Percentiles rank a stretch among this genome's conserved stretches.
phyloP scores from a whole-genome alignment of 2,113 vertebrate species.

The Ammospiza nelsoni region DNA sequence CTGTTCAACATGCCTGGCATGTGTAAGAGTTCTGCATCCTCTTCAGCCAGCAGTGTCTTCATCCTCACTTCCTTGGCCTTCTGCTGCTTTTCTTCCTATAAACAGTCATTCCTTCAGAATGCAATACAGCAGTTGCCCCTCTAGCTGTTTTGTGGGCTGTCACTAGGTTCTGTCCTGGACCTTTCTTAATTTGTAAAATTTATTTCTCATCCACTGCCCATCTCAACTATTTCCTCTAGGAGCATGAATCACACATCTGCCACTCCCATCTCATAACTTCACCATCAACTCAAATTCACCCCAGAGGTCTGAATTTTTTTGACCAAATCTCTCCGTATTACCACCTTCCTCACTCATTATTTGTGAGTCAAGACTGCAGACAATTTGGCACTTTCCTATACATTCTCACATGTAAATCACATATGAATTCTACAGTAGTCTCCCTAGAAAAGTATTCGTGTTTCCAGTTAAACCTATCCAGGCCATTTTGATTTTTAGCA shows the following conservation, averaged over 20 bases:
- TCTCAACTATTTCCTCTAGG: neutral
- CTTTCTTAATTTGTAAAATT: neutral
- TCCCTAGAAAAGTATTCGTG: neutral
- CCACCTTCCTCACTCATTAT: neutral
- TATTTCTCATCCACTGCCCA: neutral
- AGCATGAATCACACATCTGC: neutral
- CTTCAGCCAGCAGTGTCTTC: neutral
- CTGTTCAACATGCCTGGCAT: neutral
- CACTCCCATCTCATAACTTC: neutral
- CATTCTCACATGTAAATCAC: neutral
- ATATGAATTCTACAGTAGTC: neutral
- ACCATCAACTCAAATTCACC: neutral
- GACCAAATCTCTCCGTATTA: neutral
- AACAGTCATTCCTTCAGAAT: neutral
- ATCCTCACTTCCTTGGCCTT: neutral
- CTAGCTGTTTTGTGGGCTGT: neutral
- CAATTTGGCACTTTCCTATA: neutral
- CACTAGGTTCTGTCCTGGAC: neutral
- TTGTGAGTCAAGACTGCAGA: neutral
- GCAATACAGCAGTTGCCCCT: neutral
- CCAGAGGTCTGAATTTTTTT: neutral
- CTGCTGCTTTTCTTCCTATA: neutral
- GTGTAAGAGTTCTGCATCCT: neutral
- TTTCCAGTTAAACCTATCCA: neutral
- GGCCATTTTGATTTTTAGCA: neutral